A percentile compares a stretch with the other conserved stretches of the same genome.
These are phyloP conservation scores for Noctua fimbriata DNA, from an alignment of 2,888 invertebrate genomes.

Conservation along the genomic window DNA sequence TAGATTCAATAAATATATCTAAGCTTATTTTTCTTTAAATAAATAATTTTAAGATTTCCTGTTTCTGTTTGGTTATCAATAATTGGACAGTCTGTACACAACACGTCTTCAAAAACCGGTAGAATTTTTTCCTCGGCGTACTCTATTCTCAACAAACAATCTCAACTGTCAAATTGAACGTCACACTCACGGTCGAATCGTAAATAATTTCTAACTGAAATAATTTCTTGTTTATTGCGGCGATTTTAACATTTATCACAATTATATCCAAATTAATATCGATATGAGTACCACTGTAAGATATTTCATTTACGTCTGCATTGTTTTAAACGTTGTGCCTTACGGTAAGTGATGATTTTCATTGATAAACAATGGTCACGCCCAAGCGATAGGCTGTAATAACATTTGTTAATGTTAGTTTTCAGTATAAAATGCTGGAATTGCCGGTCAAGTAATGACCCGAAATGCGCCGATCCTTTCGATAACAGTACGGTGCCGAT, in stretches of 20 bases:
- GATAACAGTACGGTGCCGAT: slow-evolving; percentile 97
- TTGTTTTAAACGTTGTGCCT: slow-evolving; percentile 68
- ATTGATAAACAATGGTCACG: slow-evolving; percentile 74
- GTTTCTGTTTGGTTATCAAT: background rate
- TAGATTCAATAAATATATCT: background rate
- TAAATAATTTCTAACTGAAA: slow-evolving; percentile 8
- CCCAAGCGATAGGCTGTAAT: slow-evolving; percentile 68
- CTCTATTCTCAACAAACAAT: slow-evolving; percentile 11
- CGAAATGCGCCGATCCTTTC: slow-evolving; percentile 97
- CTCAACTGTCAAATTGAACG: slow-evolving; percentile 33
- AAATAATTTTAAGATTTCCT: background rate
- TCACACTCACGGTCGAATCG: slow-evolving; percentile 3
- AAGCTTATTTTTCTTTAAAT: background rate
- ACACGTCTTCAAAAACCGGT: slow-evolving; percentile 7
- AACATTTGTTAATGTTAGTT: slow-evolving; percentile 80
- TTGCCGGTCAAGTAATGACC: slow-evolving; percentile 96
- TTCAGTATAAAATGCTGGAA: slow-evolving; percentile 96
- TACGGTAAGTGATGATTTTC: slow-evolving; percentile 68
- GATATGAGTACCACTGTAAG: slow-evolving; percentile 55
- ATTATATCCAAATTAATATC: background rate
- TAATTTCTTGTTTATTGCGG: background rate
- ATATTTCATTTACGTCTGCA: slow-evolving; percentile 58
- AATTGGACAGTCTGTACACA: background rate
- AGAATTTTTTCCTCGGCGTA: background rate
- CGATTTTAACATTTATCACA: background rate